phyloP scores from a whole-genome alignment of 2,797 vertebrate species.

The Muscicapa comitata region DNA sequence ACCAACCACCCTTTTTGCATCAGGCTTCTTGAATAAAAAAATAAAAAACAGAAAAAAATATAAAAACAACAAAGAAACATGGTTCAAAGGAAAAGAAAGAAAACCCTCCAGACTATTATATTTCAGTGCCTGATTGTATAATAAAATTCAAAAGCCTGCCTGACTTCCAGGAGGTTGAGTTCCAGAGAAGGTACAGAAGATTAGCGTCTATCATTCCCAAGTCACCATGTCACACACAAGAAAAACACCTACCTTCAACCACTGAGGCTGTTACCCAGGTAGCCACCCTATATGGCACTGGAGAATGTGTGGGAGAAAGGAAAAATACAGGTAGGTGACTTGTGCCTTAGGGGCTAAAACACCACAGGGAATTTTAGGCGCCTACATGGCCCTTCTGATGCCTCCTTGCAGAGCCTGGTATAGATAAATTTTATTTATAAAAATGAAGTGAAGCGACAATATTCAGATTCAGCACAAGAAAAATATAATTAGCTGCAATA shows the following conservation, averaged over 20 bases:
- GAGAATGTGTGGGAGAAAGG: rapidly evolving
- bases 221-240: neutral
- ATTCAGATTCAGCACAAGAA: neutral
- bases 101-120: neutral
- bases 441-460: neutral
- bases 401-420: neutral
- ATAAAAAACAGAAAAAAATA: neutral
- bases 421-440: neutral
- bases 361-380: neutral
- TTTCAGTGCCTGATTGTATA: neutral
- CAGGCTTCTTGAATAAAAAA: neutral
- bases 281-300: neutral
- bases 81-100: neutral
- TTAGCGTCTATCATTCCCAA: neutral
- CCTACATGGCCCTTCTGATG: neutral
- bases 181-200: neutral
- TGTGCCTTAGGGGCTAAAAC: neutral
- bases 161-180: neutral
- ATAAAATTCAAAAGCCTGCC: neutral
- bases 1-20: neutral
- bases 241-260: neutral
- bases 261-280: neutral
- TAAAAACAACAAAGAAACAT: neutral
- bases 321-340: neutral
- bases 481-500: neutral